Evolutionary conservation across 2,797 vertebrate genomes (phyloP), one percentile per base, ranked within the genome.

Genomic region (Balearica regulorum): DNA sequence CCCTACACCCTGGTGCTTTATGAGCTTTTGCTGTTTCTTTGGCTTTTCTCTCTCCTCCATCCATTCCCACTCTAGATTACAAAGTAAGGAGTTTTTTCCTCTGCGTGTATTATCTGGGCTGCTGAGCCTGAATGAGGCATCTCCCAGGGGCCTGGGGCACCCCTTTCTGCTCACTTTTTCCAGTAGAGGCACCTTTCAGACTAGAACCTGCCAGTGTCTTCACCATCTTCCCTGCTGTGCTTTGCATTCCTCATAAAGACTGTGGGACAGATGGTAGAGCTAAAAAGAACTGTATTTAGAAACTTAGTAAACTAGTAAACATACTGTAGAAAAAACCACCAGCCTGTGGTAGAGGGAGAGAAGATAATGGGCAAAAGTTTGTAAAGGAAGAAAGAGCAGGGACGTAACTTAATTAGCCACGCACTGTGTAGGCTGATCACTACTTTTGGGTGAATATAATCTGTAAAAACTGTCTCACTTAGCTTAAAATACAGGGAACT

Each of bases 271-370:
- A 33, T 84, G 73, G 28, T 46, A 64, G 24, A 69, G 16, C 51
- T 88, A 58, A 85, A 48, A 76, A 81, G 15, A 79, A 22, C 62
- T 91, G 28, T 62, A 65, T 76, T 90, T 93, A 76, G 68, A 60
- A 84, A 73, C 76, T 43, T 29, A 91, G 70, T 66, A 73, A 93
- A 51, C 53, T 78, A 88, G 72, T 93, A 96, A 96, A 95, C 37
- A 65, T 69, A 75, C 35, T 54, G 62, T 24, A 78, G 54, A 37
- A 93, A 93, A 93, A 35, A 26, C 3, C 43, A 85, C 11, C 25
- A 83, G 37, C 18, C 33, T 2, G 3, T 61, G 48, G 24, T 68
- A 69, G 61, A 66, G 21, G 7, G 22, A 37, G 60, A 48, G 25
- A 72, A 9, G 60, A 44, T 57, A 83, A 51, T 1, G 14, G 43